Percentiles rank a stretch among this genome's conserved stretches.
phyloP scores from a whole-genome alignment of 2,888 invertebrate species.

The Cloeon dipterum region DNA sequence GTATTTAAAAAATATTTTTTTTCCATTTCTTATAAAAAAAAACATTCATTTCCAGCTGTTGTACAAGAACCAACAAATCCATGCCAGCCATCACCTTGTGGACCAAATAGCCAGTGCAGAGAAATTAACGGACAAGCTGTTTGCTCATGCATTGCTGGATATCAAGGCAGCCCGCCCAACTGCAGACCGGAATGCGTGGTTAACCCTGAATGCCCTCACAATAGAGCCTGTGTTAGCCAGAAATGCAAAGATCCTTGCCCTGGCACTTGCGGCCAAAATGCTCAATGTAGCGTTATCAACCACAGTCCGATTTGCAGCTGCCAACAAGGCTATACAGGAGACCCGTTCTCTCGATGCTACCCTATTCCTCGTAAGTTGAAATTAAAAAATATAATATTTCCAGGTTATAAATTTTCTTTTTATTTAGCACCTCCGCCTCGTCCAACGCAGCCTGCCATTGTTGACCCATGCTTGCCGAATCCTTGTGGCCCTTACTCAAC shows the following conservation, averaged over 20 bases:
- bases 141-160: constrained; percentile 22
- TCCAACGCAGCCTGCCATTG: constrained; percentile 15
- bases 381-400: not conserved
- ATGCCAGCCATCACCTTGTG: constrained; percentile 40
- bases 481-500: constrained; percentile 40
- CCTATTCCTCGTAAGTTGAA: constrained; percentile 12
- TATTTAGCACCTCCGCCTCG: constrained; percentile 16
- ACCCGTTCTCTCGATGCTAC: constrained; percentile 25
- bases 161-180: constrained; percentile 23
- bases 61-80: constrained; percentile 15
- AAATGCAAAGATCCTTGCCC: constrained; percentile 18
- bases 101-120: constrained; percentile 37
- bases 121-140: constrained; percentile 29
- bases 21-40: not conserved
- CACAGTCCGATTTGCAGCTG: constrained; percentile 28
- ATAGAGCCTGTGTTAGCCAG: constrained; percentile 31
- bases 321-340: constrained; percentile 36
- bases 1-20: too few relatives aligned
- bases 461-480: constrained; percentile 14
- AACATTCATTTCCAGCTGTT: not conserved
- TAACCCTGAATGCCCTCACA: constrained; percentile 46
- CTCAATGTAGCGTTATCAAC: constrained; percentile 16
- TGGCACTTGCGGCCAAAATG: constrained; percentile 17
- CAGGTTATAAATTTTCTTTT: not conserved
- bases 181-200: constrained; percentile 50